Evolutionary conservation across 2,888 invertebrate species (phyloP).

Genomic region (Papilio gigon): DNA sequence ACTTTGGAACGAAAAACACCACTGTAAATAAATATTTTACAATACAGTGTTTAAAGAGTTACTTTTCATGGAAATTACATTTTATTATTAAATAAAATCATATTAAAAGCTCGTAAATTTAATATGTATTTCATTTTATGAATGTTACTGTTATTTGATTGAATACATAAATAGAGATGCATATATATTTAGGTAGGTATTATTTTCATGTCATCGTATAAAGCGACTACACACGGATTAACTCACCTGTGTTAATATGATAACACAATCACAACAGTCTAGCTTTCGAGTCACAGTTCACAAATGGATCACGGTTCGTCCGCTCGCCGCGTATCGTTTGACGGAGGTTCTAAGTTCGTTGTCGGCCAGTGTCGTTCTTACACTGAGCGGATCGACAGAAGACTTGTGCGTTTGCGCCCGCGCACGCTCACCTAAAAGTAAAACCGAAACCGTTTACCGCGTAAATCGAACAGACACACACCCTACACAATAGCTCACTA

Average conservation of each 20-base stretch:
- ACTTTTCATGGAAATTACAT: neutral
- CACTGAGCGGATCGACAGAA: constrained; percentile 76
- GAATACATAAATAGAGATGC: neutral
- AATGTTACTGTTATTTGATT: neutral
- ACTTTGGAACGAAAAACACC: neutral
- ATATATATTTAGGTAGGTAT: neutral
- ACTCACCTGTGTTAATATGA: constrained; percentile 46
- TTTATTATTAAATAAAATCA: neutral
- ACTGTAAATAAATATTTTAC: too few relatives aligned
- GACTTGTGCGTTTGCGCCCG: constrained; percentile 70
- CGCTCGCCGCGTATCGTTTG: constrained; percentile 56
- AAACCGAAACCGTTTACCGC: constrained; percentile 61
- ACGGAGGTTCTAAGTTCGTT: constrained; percentile 74
- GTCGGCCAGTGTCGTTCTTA: constrained; percentile 74
- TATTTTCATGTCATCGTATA: neutral
- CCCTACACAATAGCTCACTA: constrained; percentile 60
- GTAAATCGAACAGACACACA: constrained; percentile 66
- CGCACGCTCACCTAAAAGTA: constrained; percentile 75
- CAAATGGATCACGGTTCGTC: constrained; percentile 50
- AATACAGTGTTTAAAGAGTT: neutral
- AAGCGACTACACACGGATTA: constrained; percentile 42
- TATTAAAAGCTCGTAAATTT: neutral
- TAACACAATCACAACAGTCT: constrained; percentile 64
- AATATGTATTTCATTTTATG: neutral
- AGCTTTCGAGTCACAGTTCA: constrained; percentile 69